phyloP scores from a whole-genome alignment of 2,113 vertebrate species.

The Zeus faber region DNA sequence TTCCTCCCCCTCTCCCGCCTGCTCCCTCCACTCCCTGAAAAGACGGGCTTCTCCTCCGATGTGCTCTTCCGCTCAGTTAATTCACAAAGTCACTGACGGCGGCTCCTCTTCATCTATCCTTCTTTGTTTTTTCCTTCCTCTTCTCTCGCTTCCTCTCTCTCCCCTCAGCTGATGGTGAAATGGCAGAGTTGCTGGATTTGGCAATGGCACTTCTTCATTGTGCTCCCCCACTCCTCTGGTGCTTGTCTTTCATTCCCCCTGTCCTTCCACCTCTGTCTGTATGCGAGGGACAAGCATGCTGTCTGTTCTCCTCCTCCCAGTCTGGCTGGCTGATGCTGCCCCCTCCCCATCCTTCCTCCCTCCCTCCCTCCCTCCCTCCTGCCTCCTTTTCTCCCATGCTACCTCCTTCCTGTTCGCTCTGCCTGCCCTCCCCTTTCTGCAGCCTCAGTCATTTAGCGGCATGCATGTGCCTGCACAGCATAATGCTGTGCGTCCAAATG shows the following conservation, averaged over 20 bases:
- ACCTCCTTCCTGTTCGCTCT: constrained; percentile 61
- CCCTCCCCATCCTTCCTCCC: constrained; percentile 51
- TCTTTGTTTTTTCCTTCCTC: constrained; percentile 47
- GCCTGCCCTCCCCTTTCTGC: constrained; percentile 51
- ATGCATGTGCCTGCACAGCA: constrained; percentile 52
- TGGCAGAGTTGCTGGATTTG: constrained; percentile 49
- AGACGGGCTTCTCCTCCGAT: constrained; percentile 62
- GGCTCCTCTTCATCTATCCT: constrained; percentile 55
- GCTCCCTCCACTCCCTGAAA: constrained; percentile 57
- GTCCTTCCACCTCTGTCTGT: constrained; percentile 58
- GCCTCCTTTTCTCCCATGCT: constrained; percentile 26
- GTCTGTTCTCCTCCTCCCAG: constrained; percentile 63
- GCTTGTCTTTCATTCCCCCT: constrained; percentile 58
- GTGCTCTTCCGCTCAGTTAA: constrained; percentile 64
- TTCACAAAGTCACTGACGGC: constrained; percentile 73
- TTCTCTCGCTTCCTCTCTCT: constrained; percentile 29
- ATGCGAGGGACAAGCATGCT: constrained; percentile 53
- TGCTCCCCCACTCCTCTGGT: constrained; percentile 61
- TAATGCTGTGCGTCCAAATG: constrained; percentile 44
- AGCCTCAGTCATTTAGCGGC: constrained; percentile 65
- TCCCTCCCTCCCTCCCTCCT: not conserved
- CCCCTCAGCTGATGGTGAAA: constrained; percentile 63
- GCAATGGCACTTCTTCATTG: constrained; percentile 68
- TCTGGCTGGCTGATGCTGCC: constrained; percentile 64
- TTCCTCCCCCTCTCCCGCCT: constrained; percentile 32